Conservation (phyloP, 2,797 vertebrate genomes). For the Astyanax mexicanus region DNA sequence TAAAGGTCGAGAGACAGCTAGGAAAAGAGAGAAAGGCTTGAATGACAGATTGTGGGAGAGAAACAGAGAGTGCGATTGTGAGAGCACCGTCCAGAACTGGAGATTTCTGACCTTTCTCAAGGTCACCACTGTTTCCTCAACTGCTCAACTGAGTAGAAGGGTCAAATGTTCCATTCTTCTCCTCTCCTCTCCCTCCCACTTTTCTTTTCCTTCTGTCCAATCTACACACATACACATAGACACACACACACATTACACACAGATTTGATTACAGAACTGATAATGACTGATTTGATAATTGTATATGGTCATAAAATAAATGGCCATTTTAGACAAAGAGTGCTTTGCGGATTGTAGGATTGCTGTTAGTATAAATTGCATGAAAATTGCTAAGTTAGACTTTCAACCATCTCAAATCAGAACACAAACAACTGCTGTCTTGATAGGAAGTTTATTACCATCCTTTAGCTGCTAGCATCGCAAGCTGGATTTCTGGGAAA, state of each 20-base stretch:
- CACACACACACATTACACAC: not conserved
- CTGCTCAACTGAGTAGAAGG: slow-evolving; percentile 10
- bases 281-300: too few species aligned
- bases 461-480: too few species aligned
- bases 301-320: too few species aligned
- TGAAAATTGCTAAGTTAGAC: too few species aligned
- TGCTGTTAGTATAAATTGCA: too few species aligned
- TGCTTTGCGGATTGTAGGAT: too few species aligned
- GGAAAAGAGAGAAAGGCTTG: not conserved
- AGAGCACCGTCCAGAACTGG: slow-evolving; percentile 23
- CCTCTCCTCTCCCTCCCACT: slow-evolving; percentile 31
- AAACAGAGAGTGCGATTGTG: slow-evolving; percentile 13
- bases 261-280: not conserved
- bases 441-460: too few species aligned
- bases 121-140: slow-evolving; percentile 37
- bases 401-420: too few species aligned
- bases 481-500: too few species aligned
- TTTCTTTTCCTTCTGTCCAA: slow-evolving; percentile 19
- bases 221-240: slow-evolving; percentile 4
- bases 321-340: too few species aligned
- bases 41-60: not conserved
- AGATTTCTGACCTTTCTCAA: slow-evolving; percentile 33
- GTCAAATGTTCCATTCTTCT: slow-evolving; percentile 37
- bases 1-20: not conserved
- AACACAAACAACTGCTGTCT: too few species aligned